Evolutionary conservation across 1,140 invertebrate species (phyloP), one percentile per base, ranked within the genome.

Genomic region (Trichoplusia ni): DNA sequence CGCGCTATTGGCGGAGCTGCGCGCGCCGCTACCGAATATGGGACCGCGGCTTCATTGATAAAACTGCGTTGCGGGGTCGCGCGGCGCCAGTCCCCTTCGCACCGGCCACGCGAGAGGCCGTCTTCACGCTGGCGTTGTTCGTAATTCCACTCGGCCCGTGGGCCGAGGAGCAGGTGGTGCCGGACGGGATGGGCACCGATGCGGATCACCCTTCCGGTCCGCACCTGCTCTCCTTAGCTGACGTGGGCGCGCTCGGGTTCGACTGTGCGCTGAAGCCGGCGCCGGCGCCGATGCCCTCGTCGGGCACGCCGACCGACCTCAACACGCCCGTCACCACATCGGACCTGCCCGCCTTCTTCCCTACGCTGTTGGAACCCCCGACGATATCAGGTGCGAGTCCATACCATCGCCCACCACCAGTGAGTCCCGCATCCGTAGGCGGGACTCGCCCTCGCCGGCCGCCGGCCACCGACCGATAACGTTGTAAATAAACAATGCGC

Each of bases 371-470:
- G 61, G 95, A 97, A 88, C 96, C 96, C 69, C 95, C 96, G 65
- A 95, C 95, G 65, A 97, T 97, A 81, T 95, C 95, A 94, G 96
- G 96, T 97, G 90, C 92, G 92, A 70, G 35, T 44, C 60, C 46
- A 56, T 33, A 14, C 51, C 38, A 35, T 35, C 53, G 42, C 65
- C 53, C 44, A 16, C 64, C 11, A 29, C n/a, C 40, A 23, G 35
- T n/a, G 9, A 4, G 9, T 16, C 69, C 69, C 65, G 70, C 29
- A 69, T 31, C 35, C 69, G 78, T 77, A 79, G 75, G 73, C 75
- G 79, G 61, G 60, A 66, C 68, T 71, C 73, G 71, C 75, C 79
- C 70, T 68, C 70, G 71, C 64, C 64, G 33, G 54, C 66, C 51
- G 49, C 42, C 73, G 71, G 42, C 66, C 44, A 38, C 37, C 73